Conservation (phyloP, 1,140 invertebrate species). For the Ips typographus region DNA sequence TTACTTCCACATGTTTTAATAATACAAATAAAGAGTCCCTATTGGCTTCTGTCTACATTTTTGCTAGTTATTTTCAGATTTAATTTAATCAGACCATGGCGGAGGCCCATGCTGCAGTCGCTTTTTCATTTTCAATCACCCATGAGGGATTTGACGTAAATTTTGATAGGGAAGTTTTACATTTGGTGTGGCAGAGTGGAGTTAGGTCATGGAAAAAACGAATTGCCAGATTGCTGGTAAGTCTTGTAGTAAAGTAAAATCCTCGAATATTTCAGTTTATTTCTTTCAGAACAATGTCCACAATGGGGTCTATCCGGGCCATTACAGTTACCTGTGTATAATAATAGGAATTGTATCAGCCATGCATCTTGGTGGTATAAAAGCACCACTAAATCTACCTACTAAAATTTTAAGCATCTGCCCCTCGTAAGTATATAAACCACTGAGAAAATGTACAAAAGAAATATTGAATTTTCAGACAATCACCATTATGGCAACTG, state of each 20-base stretch:
- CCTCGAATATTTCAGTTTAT: conserved; percentile 3
- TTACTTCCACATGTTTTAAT: too few relatives aligned
- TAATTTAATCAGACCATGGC: conserved; percentile 69
- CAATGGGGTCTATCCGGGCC: conserved; percentile 93
- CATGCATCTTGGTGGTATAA: conserved; percentile 76
- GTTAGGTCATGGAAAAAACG: conserved; percentile 93
- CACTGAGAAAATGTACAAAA: neutral
- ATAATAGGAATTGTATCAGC: conserved; percentile 76
- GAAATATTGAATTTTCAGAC: conserved; percentile 54
- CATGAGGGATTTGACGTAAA: conserved; percentile 97
- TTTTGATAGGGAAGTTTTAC: conserved; percentile 92
- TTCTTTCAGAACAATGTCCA: conserved; percentile 86
- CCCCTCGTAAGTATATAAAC: conserved; percentile 59
- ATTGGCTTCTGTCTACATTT: too few relatives aligned
- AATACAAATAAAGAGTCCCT: too few relatives aligned
- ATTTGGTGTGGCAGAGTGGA: conserved; percentile 89
- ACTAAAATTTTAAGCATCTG: conserved; percentile 62
- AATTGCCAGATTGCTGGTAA: conserved; percentile 81
- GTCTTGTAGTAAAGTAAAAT: conserved; percentile 34
- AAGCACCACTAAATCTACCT: conserved; percentile 73
- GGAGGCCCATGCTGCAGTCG: conserved; percentile 97
- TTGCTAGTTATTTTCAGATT: too few relatives aligned
- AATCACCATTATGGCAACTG: conserved; percentile 68
- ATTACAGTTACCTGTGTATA: conserved; percentile 82
- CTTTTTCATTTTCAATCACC: conserved; percentile 95